Conservation (phyloP, 2,888 invertebrate genomes). For the Pogonocherus hispidulus region DNA sequence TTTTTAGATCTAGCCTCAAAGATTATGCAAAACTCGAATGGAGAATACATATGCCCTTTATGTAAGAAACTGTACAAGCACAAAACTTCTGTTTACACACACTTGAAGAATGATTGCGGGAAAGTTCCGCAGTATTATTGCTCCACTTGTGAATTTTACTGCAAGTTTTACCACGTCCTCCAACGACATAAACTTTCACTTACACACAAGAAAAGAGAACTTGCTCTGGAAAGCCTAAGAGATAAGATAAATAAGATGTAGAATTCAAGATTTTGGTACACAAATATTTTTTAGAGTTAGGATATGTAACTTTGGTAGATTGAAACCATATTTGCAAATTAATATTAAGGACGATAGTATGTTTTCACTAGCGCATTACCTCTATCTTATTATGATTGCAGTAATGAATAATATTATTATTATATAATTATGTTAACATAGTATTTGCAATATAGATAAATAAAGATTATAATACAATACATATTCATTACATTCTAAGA, state of each 20-base stretch:
- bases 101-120: slow-evolving; percentile 81
- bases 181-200: slow-evolving; percentile 55
- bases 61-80: slow-evolving; percentile 85
- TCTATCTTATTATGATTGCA: no score
- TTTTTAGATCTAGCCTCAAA: slow-evolving; percentile 42
- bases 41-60: slow-evolving; percentile 70
- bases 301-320: no score
- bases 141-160: slow-evolving; percentile 57
- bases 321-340: no score
- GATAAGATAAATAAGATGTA: slow-evolving; percentile 6
- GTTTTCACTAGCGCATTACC: no score
- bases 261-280: no score
- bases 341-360: no score
- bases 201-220: slow-evolving; percentile 43
- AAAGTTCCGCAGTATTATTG: slow-evolving; percentile 58
- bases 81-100: slow-evolving; percentile 81
- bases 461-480: no score
- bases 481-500: no score
- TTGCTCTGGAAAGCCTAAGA: slow-evolving; percentile 18
- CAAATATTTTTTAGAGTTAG: neutral
- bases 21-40: slow-evolving; percentile 46
- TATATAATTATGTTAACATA: no score
- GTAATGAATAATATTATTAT: no score
- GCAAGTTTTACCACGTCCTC: slow-evolving; percentile 59
- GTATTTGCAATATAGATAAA: no score